Evolutionary conservation across 2,888 invertebrate species (phyloP).

Genomic region (Scrobipalpa costella): DNA sequence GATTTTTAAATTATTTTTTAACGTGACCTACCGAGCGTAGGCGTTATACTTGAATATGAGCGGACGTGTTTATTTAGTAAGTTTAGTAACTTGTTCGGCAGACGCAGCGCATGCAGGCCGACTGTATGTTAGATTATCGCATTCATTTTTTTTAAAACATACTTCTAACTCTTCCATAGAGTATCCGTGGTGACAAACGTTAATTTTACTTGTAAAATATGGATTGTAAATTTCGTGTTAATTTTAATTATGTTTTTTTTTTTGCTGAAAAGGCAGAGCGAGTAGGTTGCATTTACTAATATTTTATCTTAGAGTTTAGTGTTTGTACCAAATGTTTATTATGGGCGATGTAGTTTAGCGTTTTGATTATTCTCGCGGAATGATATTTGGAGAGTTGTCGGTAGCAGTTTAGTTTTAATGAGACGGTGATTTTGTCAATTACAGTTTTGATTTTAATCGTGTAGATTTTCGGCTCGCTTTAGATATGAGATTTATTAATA

Average conservation of each 20-base stretch:
- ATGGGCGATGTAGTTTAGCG: conserved; percentile 46
- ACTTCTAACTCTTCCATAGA: conserved; percentile 20
- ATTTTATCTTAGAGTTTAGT: conserved; percentile 73
- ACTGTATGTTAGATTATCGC: conserved; percentile 22
- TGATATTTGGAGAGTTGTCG: conserved; percentile 20
- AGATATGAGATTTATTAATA: conserved; percentile 51
- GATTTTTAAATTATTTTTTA: conserved; percentile 32
- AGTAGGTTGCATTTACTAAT: conserved; percentile 80
- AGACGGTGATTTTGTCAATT: conserved; percentile 73
- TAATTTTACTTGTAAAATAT: conserved; percentile 56
- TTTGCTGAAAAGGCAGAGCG: conserved; percentile 56
- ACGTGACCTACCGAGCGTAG: conserved; percentile 38
- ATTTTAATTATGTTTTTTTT: conserved; percentile 43
- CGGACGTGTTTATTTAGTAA: conserved; percentile 34
- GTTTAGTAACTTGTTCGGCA: conserved; percentile 47
- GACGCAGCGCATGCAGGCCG: conserved; percentile 10
- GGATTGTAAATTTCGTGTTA: conserved; percentile 72
- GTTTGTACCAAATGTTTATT: conserved; percentile 75
- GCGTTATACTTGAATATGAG: conserved; percentile 29
- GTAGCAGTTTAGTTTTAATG: conserved; percentile 50
- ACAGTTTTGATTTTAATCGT: conserved; percentile 49
- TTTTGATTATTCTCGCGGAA: neutral
- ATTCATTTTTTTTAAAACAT: conserved; percentile 20
- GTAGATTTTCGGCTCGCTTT: conserved; percentile 48
- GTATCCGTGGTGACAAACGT: conserved; percentile 36